Evolutionary conservation across 92 coral and sea anemone genomes (phyloP).

Genomic region (Heteractis magnifica): DNA sequence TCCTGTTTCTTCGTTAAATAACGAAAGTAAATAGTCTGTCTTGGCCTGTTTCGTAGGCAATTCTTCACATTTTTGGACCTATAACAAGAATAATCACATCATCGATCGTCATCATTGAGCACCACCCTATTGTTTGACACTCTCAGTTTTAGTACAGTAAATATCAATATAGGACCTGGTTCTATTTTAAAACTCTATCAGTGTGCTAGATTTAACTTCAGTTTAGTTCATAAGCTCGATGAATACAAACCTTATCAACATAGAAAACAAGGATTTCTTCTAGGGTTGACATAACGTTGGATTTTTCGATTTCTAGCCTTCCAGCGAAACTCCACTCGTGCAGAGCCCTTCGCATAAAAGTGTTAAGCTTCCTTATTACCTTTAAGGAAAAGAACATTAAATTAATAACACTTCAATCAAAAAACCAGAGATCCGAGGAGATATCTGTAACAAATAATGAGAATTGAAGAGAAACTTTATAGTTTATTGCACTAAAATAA

Average conservation of each 20-base stretch:
- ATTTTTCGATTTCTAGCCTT: constrained; percentile 48
- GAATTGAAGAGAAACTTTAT: no score
- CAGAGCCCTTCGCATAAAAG: constrained; percentile 40
- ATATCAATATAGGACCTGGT: no score
- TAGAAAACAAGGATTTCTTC: constrained; percentile 49
- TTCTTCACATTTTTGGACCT: constrained; percentile 51
- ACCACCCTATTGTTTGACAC: no score
- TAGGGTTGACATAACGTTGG: constrained; percentile 56
- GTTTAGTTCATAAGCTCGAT: neutral
- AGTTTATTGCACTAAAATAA: no score
- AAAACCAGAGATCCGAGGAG: neutral
- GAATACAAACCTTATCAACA: constrained; percentile 44
- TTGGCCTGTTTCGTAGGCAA: constrained; percentile 51
- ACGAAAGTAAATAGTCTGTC: constrained; percentile 58
- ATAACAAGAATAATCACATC: neutral
- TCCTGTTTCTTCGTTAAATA: constrained; percentile 58
- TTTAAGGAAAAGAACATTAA: constrained; percentile 10
- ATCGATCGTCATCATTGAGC: no score
- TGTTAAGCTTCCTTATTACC: constrained; percentile 53
- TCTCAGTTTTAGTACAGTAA: no score
- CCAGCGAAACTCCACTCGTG: constrained; percentile 83
- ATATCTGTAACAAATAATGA: no score
- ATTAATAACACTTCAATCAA: neutral
- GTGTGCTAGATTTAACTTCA: no score
- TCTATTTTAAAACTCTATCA: no score